Base-by-base conservation (phyloP, 2,113 vertebrate species). In the Garra rufa region DNA sequence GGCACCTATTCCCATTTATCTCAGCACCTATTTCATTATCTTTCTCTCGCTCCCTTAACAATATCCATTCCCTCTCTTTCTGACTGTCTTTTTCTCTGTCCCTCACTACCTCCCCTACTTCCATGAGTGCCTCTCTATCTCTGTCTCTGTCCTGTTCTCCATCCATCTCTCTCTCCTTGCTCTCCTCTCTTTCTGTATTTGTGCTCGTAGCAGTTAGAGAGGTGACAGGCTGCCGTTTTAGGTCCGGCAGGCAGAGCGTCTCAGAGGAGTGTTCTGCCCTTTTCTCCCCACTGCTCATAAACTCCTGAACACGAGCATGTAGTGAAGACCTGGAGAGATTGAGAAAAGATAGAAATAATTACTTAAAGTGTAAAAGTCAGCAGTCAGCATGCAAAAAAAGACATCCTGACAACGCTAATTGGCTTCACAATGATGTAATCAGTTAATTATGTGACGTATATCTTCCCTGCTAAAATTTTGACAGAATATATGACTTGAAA, bases 221-320 rank as follows among this genome's bases (percentile, higher is more conserved):
- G 59, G 83, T 85, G 57, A 85, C 81, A 3, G 63, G 28, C 76
- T 89, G 82, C 74, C 83, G 74, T 50, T 74, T 50, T 10, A 88
- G 73, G 52, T 89, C 82, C 9, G 86, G 84, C 67, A 93, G 80
- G 24, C 74, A 88, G 50, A 86, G 24, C 21, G 38, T 76, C 0
- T 0, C 0, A 1, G 15, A n/a, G 19, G 85, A 83, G 44, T 76
- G 69, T 50, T 80, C 74, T 2, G 26, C 26, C 4, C 74, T 89
- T 65, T 81, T 87, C 83, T 85, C 87, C 26, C 85, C 81, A 57
- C n/a, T 87, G 84, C n/a, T 90, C 71, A 81, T 83, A 87, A 90
- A 88, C 38, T 90, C 88, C 76, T 86, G 88, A 59, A 89, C 85
- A 55, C 87, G 87, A 83, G 77, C 88, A 82, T 92, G 88, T 34